Evolutionary conservation across 2,888 invertebrate species (phyloP).

Genomic region (Fabriciana adippe): DNA sequence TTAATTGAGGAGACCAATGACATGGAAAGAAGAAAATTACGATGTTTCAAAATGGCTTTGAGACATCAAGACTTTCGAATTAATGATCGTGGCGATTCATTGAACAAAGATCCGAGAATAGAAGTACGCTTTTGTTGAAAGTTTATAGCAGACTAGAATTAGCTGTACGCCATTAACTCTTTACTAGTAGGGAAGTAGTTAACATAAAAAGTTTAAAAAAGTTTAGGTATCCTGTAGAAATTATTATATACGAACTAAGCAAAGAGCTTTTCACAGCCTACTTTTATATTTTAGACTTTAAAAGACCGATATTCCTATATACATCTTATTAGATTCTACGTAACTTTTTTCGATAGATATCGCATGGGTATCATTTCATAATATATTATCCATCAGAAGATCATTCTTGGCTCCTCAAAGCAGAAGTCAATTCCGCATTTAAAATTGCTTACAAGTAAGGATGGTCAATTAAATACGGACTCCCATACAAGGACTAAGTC

Average conservation of each 20-base stretch:
- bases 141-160: background rate
- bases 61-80: background rate
- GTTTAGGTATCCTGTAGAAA: background rate
- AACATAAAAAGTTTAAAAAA: background rate
- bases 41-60: constrained; percentile 13
- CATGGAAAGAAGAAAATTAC: constrained; percentile 18
- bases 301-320: no score
- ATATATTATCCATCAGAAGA: no score
- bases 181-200: background rate
- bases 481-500: no score
- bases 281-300: no score
- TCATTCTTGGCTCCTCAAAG: no score
- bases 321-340: no score
- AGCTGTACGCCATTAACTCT: background rate
- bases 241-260: background rate
- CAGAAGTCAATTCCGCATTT: no score
- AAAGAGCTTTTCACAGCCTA: no score
- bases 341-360: no score
- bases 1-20: constrained; percentile 22
- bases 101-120: background rate
- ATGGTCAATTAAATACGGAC: no score
- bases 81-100: background rate
- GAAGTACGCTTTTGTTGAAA: background rate
- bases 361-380: no score
- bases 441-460: no score